Evolutionary conservation across 2,888 invertebrate genomes (phyloP), one percentile per base, ranked within the genome.

Genomic region (Dasysyrphus tricinctus): DNA sequence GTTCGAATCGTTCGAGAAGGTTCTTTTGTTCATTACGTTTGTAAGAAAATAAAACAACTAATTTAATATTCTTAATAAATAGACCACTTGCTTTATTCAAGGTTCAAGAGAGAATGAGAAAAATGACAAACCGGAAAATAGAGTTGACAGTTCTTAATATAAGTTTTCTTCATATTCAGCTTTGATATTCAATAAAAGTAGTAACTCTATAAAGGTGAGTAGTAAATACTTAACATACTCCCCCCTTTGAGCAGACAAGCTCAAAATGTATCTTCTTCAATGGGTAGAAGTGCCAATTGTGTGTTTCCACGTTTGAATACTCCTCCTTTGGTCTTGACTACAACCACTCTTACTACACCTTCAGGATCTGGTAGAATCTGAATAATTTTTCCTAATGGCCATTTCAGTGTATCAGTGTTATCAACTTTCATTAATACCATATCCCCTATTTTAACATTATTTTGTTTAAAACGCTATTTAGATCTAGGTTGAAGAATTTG

Each of bases 401-500:
- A 57, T 57, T 37, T 34, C 34, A 57, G 37, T 16, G 57, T 34
- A 37, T 37, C 57, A 34, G 11, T 11, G 16, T 57, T 57, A 32
- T 57, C 32, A n/a, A 57, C 32, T 37, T 57, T 57, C 34, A 57
- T 57, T 16, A 57, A 49, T 9, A 32, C 34, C 34, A 34, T 34
- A 2, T 34, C 57, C n/a, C 57, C 37, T 16, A 37, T 11, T 34
- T 57, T 37, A 11, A 16, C 37, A 57, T 57, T 57, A 57, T 37
- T 57, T 34, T 37, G 32, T 34, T 37, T 37, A 34, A 37, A 57
- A 34, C 37, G 37, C 57, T 37, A 57, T 37, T 57, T 57, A n/a
- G 57, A 34, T 37, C 57, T 59, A 37, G 34, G 59, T 59, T 59
- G 59, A 59, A 59, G 59, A 3, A 37, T 59, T 59, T 59, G 59